Evolutionary conservation across 2,888 invertebrate species (phyloP), one percentile per base, ranked within the genome.

Genomic region (Eupithecia inturbata): DNA sequence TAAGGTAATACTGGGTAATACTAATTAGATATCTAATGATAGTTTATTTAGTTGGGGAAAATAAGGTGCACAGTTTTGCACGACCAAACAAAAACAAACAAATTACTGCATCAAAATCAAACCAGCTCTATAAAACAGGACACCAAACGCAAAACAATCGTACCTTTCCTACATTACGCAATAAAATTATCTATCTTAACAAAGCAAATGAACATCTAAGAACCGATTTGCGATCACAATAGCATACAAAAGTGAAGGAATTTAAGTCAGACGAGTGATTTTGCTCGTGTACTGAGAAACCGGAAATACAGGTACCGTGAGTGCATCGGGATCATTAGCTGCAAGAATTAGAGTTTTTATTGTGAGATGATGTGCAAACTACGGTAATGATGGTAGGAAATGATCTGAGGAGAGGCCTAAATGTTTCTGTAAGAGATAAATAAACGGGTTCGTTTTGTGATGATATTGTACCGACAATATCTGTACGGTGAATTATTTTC

Each of bases 251-350:
- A 80, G 83, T 82, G 83, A 85, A 87, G 90, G 90, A 89, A 89
- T 91, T 89, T 87, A 88, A 87, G 84, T 84, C 80, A 82, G 81
- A 82, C 77, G 82, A 81, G 89, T 83, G 89, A 90, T 92, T 92
- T 92, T 84, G 86, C 72, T 72, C 67, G 72, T 64, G 53, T 88
- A 26, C 31, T 36, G 33, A 86, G 88, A 83, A 92, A 93, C 93
- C 88, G 91, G 93, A 92, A 92, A 92, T 92, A 91, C 92, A 88
- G 92, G 93, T 88, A 84, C 72, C 84, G 87, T 84, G 82, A 88
- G 87, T 88, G 84, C 78, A 76, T 82, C 82, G 81, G 76, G 83
- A 83, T 85, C 89, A 90, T 91, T 91, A 89, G 81, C 78, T 82
- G 84, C 49, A 9, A 64, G 67, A 62, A 83, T 83, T 79, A 76